Base-by-base conservation (phyloP, 1,140 invertebrate species). In the Cyclargus thomasi region DNA sequence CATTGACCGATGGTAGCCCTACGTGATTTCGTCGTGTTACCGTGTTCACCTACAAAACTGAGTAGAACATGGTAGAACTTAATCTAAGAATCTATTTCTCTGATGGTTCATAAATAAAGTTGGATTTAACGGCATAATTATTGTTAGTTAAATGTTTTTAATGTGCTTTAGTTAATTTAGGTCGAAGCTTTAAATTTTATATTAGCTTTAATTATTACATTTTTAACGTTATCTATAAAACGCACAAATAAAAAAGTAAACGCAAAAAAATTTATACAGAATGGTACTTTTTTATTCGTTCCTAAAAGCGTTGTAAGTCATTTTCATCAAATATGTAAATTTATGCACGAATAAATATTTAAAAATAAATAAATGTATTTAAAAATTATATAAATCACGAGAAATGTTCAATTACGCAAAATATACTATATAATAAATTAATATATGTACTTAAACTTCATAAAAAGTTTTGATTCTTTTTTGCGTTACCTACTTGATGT, bases 181-280 rank as follows among this genome's bases (percentile, higher is more conserved):
- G 81, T 83, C 76, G 73, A 87, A 89, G 86, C 86, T 89, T 89
- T 89, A 89, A 89, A 87, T 86, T 59, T 89, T 75, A 85, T 79
- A 79, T 87, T 89, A 89, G 86, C 86, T 89, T 89, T 89, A 89
- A 89, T 87, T 84, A 79, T 77, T 73, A 76, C n/a, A 79, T 76
- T 65, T 80, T 80, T 53, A 53, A 53, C 47, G 7, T 59, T 21
- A 59, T 59, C 10, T 18, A 59, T 17, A 55, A 17, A 11, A 59
- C 17, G 10, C 55, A 59, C 55, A 59, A 47, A 14, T 11, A 47
- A 47, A 47, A 29, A 29, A 29, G 29, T 47, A 2, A 47, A 47
- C 39, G 10, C 39, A 47, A 47, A 47, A 47, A 16, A 47, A 16
- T 47, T 0, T 14, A 47, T 47, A 47, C 11, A 47, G 39, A 11